Evolutionary conservation across 2,113 vertebrate genomes (phyloP), one percentile per base, ranked within the genome.

Genomic region (Corythornis madagascariensis): DNA sequence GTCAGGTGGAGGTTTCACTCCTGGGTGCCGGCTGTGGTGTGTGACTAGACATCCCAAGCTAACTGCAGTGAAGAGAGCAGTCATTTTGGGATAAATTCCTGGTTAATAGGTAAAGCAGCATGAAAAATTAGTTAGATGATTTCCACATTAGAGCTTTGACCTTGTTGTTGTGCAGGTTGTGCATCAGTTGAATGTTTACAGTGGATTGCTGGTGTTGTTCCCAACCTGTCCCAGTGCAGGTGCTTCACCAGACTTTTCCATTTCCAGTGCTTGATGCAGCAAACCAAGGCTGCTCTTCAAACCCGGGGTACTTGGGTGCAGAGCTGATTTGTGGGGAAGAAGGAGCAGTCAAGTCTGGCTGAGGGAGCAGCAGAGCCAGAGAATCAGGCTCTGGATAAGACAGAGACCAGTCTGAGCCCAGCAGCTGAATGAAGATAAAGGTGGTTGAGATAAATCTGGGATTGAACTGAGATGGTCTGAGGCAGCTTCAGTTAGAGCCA

Each of bases 381-480:
- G 81, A 31, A 59, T 70, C 50, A 29, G 7, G 7, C n/a, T 52
- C 3, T 3, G 17, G 56, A 55, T 15, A 11, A 57, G 21, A 28
- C 29, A 0, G 33, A 63, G 43, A 35, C 6, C 42, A 16, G 47
- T 5, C 40, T 74, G 31, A 35, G 38, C 48, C 53, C 38, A 2
- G 4, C 17, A 18, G 0, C 0, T 6, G 11, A 0, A 1, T 66
- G 35, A 16, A 8, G 11, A 0, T 16, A 7, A 50, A 33, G 69
- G 78, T 31, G 35, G 16, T 11, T 40, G 53, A 18, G 67, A 11
- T 52, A 22, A 38, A 43, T 48, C 21, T 1, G 10, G 29, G 65
- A 29, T 60, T 16, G 7, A 50, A 10, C 6, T 17, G 40, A 50
- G 66, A 7, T 31, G 12, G 25, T n/a, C 53, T 4, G 22, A 60